Evolutionary conservation across 2,797 vertebrate genomes (phyloP), one percentile per base, ranked within the genome.

Genomic region (Huso huso): DNA sequence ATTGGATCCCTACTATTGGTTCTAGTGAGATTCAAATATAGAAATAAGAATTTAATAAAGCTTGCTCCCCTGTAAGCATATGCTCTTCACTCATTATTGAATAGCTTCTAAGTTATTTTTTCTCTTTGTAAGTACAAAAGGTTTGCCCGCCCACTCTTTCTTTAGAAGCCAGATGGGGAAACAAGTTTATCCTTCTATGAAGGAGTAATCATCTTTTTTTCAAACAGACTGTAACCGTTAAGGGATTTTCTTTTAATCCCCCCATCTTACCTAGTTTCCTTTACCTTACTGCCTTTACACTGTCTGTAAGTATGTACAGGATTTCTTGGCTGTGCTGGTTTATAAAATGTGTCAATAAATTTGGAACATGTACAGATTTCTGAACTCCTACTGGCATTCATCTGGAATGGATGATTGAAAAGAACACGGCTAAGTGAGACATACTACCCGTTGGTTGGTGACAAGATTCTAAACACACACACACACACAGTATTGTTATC

Each of bases 181-280:
- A 12, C 60, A 65, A 72, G 77, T 77, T 70, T 79, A 75, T 79
- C 87, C 90, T 91, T 91, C 88, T 85, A 77, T 90, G 90, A 91
- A 92, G 90, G 90, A 72, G 76, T 75, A 72, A 72, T 71, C 74
- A 18, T 70, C 62, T 78, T 84, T 76, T 66, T 81, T 79, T 55
- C 53, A 55, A 55, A 37, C 37, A 37, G 37, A 37, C 37, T 37
- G 37, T 37, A 37, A 37, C 37, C 37, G 37, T 37, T 37, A 37
- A 37, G 37, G 37, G 37, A 72, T 51, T 78, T 75, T 57, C 71
- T 62, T 71, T 72, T 69, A 64, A 23, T 62, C 63, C 62, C 62
- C 15, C 15, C 15, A 18, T 18, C 61, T 18, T n/a, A 1, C 55
- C 72, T 9, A 8, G 51, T 57, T 51, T 50, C 7, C 48, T n/a